Evolutionary conservation across 2,113 vertebrate species (phyloP), one percentile per base, ranked within the genome.

Genomic region (Willisornis vidua): DNA sequence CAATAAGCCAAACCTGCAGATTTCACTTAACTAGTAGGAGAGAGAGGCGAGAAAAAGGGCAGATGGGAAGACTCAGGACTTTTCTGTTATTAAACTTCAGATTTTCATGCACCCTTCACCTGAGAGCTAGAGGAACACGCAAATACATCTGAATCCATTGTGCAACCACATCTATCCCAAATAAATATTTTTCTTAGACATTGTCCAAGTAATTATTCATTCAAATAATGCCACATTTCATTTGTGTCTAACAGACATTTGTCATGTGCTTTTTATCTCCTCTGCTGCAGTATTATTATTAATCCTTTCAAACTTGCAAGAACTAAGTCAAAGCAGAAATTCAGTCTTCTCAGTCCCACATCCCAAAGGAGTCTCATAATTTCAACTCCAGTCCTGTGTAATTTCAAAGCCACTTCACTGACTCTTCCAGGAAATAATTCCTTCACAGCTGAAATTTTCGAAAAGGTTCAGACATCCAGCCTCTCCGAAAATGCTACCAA

Each of bases 391-490:
- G 72, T 59, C 63, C 83, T 72, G 54, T 61, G 79, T 45, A 74
- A 90, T 94, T 96, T 96, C 83, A 95, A 86, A 95, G 73, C 49
- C 76, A 63, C 52, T 90, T 94, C 76, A 75, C 65, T 49, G 63
- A 65, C 78, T 93, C 86, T 93, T 94, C 66, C 81, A 92, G 46
- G 66, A 93, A 94, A 90, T 45, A 75, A 80, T 70, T 87, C 70
- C 37, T 89, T 87, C 90, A 87, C 54, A 92, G 46, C 10, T 54
- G n/a, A 95, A 90, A 57, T 90, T 92, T 95, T 93, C 0, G 1
- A 94, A 94, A 93, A 22, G n/a, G 11, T 73, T 96, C 86, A 97
- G 73, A 85, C 66, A 95, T 85, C 37, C 73, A 94, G 70, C 62
- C 49, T 92, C 86, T 75, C 77, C 0, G 0, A 94, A 96, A 96